A percentile compares a stretch with the other conserved stretches of the same genome.
Evolutionary conservation across 37 sponge, comb jelly and placozoan species (phyloP).

Genomic region (Dysidea cf. avara): DNA sequence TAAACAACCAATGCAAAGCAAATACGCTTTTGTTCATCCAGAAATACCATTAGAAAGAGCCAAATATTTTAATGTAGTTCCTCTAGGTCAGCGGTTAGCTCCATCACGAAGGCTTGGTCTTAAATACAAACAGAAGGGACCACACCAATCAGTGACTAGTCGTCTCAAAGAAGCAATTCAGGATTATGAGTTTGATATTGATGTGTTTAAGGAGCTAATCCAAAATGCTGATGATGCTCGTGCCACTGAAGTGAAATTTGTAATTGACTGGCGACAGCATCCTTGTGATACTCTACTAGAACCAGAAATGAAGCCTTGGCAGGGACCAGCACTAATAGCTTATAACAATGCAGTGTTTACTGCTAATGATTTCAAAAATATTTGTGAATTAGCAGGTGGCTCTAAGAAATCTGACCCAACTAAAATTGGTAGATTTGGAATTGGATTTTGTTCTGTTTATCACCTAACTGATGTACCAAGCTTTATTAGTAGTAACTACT

Average conservation of each 20-base stretch:
- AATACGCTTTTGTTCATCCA: conserved; percentile 35
- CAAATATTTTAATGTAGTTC: conserved; percentile 42
- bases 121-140: conserved; percentile 31
- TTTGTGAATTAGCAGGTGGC: conserved; percentile 67
- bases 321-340: conserved; percentile 81
- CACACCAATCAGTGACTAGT: conserved; percentile 52
- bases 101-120: conserved; percentile 36
- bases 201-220: conserved; percentile 81
- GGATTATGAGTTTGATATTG: conserved; percentile 65
- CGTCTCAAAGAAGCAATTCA: conserved; percentile 56
- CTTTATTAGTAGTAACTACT: conserved; percentile 59
- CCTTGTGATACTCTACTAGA: conserved; percentile 37
- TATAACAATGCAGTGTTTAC: conserved; percentile 71
- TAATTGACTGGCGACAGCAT: conserved; percentile 73
- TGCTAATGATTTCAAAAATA: conserved; percentile 72
- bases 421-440: conserved; percentile 84
- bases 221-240: conserved; percentile 93
- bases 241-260: conserved; percentile 72
- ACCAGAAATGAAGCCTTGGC: conserved; percentile 69
- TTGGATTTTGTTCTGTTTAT: conserved; percentile 79
- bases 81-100: conserved; percentile 49
- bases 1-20: background rate
- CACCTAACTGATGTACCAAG: conserved; percentile 84
- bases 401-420: conserved; percentile 64
- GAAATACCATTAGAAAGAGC: conserved; percentile 26